Base-by-base conservation (phyloP, 2,797 vertebrate genomes). In the Mallotus villosus region DNA sequence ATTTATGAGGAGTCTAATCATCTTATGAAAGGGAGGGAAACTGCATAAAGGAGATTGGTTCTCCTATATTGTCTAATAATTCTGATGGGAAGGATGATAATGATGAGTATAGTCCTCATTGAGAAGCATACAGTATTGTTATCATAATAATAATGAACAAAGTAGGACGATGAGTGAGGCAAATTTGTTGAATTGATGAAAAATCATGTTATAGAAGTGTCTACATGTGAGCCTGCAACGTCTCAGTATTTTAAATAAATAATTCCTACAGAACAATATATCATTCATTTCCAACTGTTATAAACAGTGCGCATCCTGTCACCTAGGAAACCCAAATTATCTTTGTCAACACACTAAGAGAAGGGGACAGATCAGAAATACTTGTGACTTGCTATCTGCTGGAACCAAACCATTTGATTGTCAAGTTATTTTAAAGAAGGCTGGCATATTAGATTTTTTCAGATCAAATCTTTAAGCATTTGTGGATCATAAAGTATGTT, bases 1-100 rank as follows among this genome's bases (percentile, higher is more conserved):
- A 80, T 84, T 84, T 82, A 83, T 84, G 81, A 83, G 68, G 68
- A 74, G 68, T 5, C 14, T 22, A 21, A 12, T 14, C 8, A 17
- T 41, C 7, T 7, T 69, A 16, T 4, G 6, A 60, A 59, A 32
- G 72, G 78, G 64, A 70, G 78, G 73, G 81, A 70, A 71, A n/a
- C 16, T 19, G 29, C 27, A 24, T 11, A 60, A 24, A 60, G 21
- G 21, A 22, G 58, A 22, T 14, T 12, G 12, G 9, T 12, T 60
- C 21, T 25, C 12, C 24, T 6, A 22, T 21, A 58, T 22, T 58
- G 22, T 58, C 6, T 22, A 22, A 58, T 58, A 21, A 58, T 58
- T 24, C 9, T 60, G 24, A 24, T 60, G 58, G 22, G 22, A 22
- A 60, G 7, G 3, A 24, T 7, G 58, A 27, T 25, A 22, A 25